These are phyloP conservation scores for Engraulis encrasicolus DNA, from an alignment of 2,113 vertebrate genomes.

Conservation along the genomic window DNA sequence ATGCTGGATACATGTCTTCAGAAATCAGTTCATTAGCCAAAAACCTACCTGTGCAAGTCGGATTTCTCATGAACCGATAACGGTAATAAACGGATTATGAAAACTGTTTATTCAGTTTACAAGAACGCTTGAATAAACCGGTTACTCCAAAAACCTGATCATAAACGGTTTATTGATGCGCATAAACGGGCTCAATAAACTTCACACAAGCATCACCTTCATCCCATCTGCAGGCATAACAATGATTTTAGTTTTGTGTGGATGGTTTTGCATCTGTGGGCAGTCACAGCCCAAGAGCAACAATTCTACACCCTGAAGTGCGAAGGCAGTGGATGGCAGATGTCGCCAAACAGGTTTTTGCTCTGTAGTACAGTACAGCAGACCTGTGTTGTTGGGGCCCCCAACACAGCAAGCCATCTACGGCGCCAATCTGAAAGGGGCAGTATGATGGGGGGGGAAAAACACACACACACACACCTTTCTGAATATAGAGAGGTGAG, in stretches of 20 bases:
- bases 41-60: too few relatives aligned
- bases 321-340: slow-evolving; percentile 22
- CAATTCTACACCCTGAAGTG: background rate
- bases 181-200: too few relatives aligned
- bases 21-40: too few relatives aligned
- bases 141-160: too few relatives aligned
- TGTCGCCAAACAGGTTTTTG: slow-evolving; percentile 51
- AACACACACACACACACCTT: slow-evolving; percentile 32
- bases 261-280: background rate
- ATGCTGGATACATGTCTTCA: too few relatives aligned
- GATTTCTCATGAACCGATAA: too few relatives aligned
- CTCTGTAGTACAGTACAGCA: slow-evolving; percentile 22
- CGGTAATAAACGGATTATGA: too few relatives aligned
- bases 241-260: background rate
- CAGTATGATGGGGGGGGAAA: too few relatives aligned
- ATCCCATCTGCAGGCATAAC: background rate
- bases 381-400: background rate
- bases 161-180: too few relatives aligned
- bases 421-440: background rate
- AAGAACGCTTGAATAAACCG: too few relatives aligned
- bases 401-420: background rate
- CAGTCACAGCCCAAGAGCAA: background rate
- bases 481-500: background rate
- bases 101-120: too few relatives aligned
- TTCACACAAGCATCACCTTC: too few relatives aligned